Evolutionary conservation across 2,888 invertebrate species (phyloP).

Genomic region (Neocrepidodera transversa): DNA sequence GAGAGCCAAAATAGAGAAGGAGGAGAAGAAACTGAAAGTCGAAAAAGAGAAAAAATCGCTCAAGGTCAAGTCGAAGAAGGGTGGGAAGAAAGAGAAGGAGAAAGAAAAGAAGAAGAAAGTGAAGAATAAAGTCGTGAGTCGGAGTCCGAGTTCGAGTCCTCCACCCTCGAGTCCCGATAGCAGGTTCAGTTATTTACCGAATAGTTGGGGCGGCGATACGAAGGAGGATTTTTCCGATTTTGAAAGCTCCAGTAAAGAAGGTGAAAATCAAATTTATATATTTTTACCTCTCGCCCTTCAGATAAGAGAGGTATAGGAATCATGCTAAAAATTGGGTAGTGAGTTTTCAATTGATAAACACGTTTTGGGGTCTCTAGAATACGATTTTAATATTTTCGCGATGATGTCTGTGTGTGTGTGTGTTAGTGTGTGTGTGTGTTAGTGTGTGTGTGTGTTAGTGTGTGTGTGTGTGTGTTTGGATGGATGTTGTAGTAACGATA

Average conservation of each 20-base stretch:
- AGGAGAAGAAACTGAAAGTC: conserved; percentile 46
- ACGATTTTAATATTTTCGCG: too few species aligned
- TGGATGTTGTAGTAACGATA: too few species aligned
- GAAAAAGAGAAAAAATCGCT: conserved; percentile 35
- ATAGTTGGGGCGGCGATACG: too few species aligned
- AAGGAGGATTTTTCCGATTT: conserved; percentile 41
- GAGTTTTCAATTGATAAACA: too few species aligned
- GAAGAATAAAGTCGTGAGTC: conserved; percentile 45
- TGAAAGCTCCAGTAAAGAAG: conserved; percentile 42
- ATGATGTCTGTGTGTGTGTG: too few species aligned
- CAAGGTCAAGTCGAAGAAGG: conserved; percentile 42
- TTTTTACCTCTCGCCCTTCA: too few species aligned
- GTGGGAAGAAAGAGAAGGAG: conserved; percentile 45
- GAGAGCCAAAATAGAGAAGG: conserved; percentile 42
- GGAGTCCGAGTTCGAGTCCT: conserved; percentile 48
- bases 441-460: too few species aligned
- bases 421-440: too few species aligned
- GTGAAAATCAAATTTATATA: conserved; percentile 32
- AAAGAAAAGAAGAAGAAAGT: conserved; percentile 44
- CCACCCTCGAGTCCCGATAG: conserved; percentile 56
- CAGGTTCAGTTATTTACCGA: conserved; percentile 45
- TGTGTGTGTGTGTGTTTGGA: too few species aligned
- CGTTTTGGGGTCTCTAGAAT: too few species aligned
- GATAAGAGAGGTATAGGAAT: too few species aligned
- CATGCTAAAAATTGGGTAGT: too few species aligned